Evolutionary conservation across 2,113 vertebrate species (phyloP), one percentile per base, ranked within the genome.

Genomic region (Catharus minimus): DNA sequence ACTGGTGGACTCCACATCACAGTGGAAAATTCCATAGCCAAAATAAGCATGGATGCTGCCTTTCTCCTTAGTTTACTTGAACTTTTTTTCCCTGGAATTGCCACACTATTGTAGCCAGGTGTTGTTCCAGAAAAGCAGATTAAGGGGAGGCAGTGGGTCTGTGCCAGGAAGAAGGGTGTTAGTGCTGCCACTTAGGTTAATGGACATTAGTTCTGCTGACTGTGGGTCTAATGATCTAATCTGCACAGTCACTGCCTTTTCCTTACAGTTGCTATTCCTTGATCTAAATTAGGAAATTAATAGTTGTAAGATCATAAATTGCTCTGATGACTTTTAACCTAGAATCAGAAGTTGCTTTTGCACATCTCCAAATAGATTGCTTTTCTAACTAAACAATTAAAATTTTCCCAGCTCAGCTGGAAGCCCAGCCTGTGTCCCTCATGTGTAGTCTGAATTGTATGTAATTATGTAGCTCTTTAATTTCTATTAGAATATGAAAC

Each of bases 331-430:
- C 88, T 96, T 78, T 72, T 94, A 84, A 95, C 91, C 89, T 67
- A 57, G 77, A 94, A 89, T 75, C 57, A 81, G 47, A 90, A 86
- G 73, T 90, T 88, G 61, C 67, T 91, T 92, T 95, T n/a, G 33
- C 83, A 61, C 53, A 80, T 92, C 85, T 50, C 60, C 10, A n/a
- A 50, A 88, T 68, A 60, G 86, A 92, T 72, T 94, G 76, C 80
- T 93, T 52, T 88, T 90, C 88, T 86, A 86, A 90, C 94, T 85
- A 78, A 81, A 92, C 84, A 95, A 94, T 94, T 93, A 76, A 91
- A 82, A 92, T 84, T 89, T 93, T 71, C 88, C 41, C 56, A 88
- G 44, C 60, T 88, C 89, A 95, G 82, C 82, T 89, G 82, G 74
- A 92, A 90, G 55, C 74, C 61, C 71, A 88, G 84, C 32, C 57